Base-by-base conservation (phyloP, 2,113 vertebrate species). In the Malurus cyaneus region DNA sequence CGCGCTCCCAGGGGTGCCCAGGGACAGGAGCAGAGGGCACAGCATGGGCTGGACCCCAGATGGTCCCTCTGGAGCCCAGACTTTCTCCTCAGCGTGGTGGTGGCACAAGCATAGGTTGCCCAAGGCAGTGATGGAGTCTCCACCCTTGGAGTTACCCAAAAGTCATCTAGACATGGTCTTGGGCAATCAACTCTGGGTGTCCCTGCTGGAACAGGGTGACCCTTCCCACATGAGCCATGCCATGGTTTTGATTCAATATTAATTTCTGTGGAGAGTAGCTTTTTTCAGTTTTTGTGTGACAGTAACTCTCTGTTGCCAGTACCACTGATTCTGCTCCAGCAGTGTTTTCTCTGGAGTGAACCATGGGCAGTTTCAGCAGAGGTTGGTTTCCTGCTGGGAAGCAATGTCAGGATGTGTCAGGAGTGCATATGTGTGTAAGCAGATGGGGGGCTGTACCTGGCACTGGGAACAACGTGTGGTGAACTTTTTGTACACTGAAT, bases 31-130 rank as follows among this genome's bases (percentile, higher is more conserved):
- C 46, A 26, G 54, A 29, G 66, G 59, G 57, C 24, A 14, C 0
- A 1, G 72, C 41, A 28, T 9, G 1, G 47, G 23, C 16, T 26
- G 50, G 20, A 26, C 12, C n/a, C 5, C 0, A 3, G 15, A 53
- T 8, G 24, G 21, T 64, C 34, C 31, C 28, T 57, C 39, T 46
- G 32, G 17, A 18, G 29, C 47, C 4, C 3, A 2, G 69, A 34
- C 47, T 14, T 23, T 53, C 24, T 17, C 34, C 9, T 49, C 41
- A 20, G 14, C 12, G 50, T 11, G 74, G 18, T 28, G 32, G 29
- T 65, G 60, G 49, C 60, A 20, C 21, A 21, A 34, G 34, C 49
- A 47, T 41, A 44, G 39, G 34, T 3, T 83, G 32, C 23, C 25
- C 42, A 18, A 15, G 10, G 47, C 44, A 47, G n/a, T 31, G 47